A percentile compares a stretch with the other conserved stretches of the same genome.
Conservation (phyloP, 2,113 vertebrate species). For the Sardina pilchardus region DNA sequence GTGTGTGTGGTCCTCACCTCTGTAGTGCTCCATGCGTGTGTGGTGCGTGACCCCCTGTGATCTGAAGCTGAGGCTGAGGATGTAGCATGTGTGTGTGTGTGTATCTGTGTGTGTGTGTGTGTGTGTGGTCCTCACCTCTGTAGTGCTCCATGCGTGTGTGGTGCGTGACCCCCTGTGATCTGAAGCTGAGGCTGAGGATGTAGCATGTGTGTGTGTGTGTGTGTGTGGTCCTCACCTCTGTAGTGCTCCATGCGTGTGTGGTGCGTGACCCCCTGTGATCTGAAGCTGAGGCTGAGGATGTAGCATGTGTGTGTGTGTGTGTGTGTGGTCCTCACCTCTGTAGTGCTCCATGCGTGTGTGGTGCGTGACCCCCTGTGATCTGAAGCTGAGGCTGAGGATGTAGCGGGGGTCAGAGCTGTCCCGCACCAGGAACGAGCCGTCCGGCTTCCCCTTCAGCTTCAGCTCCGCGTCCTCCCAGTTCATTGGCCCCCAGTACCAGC, state of each 20-base stretch:
- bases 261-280: slow-evolving; percentile 92
- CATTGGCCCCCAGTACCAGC: slow-evolving; percentile 98
- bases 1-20: no score
- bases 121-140: slow-evolving; percentile 71
- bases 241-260: slow-evolving; percentile 97
- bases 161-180: slow-evolving; percentile 92
- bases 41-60: no score
- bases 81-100: no score
- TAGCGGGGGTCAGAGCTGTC: slow-evolving; percentile 95
- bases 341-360: slow-evolving; percentile 97
- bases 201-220: slow-evolving; percentile 66
- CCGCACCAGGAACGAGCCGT: slow-evolving; percentile 94
- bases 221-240: slow-evolving; percentile 71
- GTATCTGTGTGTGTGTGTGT: background rate
- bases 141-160: slow-evolving; percentile 97
- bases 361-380: slow-evolving; percentile 92
- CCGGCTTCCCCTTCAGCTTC: slow-evolving; percentile 93
- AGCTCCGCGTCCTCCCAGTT: slow-evolving; percentile 98
- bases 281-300: slow-evolving; percentile 96
- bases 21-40: no score
- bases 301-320: slow-evolving; percentile 66
- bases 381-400: slow-evolving; percentile 96
- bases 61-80: no score
- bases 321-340: slow-evolving; percentile 71
- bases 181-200: slow-evolving; percentile 96